Percentiles rank a stretch among this genome's conserved stretches.
phyloP scores from a whole-genome alignment of 2,888 invertebrate genomes.

The Pterostichus madidus region DNA sequence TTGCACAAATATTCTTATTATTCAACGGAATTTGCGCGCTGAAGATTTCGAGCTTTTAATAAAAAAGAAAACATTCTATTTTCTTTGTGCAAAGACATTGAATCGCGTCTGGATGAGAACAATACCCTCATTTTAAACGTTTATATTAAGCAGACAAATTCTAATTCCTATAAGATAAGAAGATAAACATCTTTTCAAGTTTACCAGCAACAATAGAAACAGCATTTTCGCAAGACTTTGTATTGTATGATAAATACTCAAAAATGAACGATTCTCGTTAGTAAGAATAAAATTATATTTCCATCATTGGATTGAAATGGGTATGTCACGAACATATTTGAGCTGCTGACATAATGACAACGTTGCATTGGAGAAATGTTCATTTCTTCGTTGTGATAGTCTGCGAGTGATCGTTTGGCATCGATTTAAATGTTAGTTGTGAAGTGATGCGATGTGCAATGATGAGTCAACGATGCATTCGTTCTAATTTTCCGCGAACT shows the following conservation, averaged over 20 bases:
- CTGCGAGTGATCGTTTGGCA: conserved; percentile 40
- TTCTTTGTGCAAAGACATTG: background rate
- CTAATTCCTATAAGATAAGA: conserved; percentile 22
- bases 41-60: background rate
- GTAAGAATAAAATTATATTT: too few relatives aligned
- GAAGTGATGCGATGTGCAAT: conserved; percentile 37
- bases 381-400: conserved; percentile 33
- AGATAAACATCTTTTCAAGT: conserved; percentile 36
- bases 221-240: conserved; percentile 6
- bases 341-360: conserved; percentile 28
- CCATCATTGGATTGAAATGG: too few relatives aligned
- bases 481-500: conserved; percentile 40
- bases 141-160: conserved; percentile 41
- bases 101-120: conserved; percentile 4
- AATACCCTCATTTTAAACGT: conserved; percentile 25
- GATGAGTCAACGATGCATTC: conserved; percentile 40
- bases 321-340: background rate
- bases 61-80: background rate
- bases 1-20: background rate
- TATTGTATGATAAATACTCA: background rate
- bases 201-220: conserved; percentile 21
- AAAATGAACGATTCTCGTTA: background rate
- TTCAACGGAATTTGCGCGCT: background rate
- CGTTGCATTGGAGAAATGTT: conserved; percentile 24
- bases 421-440: conserved; percentile 46